Conservation (phyloP, 2,113 vertebrate genomes). For the Otocyon megalotis region DNA sequence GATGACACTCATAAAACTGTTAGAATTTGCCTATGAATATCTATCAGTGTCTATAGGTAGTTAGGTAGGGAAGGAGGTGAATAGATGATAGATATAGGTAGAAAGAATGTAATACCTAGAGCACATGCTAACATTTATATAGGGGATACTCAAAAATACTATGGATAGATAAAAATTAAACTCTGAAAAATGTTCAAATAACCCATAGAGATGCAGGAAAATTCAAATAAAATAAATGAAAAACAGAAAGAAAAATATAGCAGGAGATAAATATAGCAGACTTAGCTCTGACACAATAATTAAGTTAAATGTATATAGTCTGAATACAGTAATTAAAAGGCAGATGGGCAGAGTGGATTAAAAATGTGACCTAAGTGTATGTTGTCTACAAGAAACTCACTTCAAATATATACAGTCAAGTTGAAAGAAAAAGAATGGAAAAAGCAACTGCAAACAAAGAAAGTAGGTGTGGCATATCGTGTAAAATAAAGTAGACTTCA, state of each 20-base stretch:
- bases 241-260: not conserved
- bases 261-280: not conserved
- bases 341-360: not conserved
- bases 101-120: not conserved
- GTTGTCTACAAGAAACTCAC: not conserved
- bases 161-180: not conserved
- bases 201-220: not conserved
- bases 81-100: not conserved
- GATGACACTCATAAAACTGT: not conserved
- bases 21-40: not conserved
- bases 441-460: not conserved
- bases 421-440: not conserved
- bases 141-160: not conserved
- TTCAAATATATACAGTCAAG: not conserved
- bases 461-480: not conserved
- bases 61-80: not conserved
- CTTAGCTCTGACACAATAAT: not conserved
- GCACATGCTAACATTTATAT: not conserved
- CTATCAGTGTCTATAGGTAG: not conserved
- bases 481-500: not conserved
- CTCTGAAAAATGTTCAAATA: not conserved
- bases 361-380: not conserved
- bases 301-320: not conserved
- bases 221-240: not conserved
- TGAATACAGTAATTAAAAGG: not conserved